Evolutionary conservation across 2,797 vertebrate genomes (phyloP), one percentile per base, ranked within the genome.

Genomic region (Manis crassicaudata): DNA sequence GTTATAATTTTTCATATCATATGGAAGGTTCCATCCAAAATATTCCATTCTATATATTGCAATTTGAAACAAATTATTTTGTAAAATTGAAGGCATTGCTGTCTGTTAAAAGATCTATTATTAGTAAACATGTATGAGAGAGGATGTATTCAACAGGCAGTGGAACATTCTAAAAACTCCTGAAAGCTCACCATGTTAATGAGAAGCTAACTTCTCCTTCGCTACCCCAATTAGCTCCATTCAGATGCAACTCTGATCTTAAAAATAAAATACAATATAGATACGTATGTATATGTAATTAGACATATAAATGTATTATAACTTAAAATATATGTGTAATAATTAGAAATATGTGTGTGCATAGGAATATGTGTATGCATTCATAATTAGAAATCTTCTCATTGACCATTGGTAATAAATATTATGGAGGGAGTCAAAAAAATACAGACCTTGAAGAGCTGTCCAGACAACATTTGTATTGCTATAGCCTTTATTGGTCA

Each of bases 51-150:
- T 10, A 21, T 63, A 9, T 37, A 29, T 23, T 89, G 18, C 40
- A 32, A 40, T 73, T 70, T 65, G 37, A 92, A 94, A 63, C 21
- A 77, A 95, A 91, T 88, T 35, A 54, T 88, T n/a, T 90, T 43
- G 2, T 52, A 46, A 87, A 56, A 81, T 46, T 35, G 35, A 95
- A 91, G 75, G 11, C 43, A n/a, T 90, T 62, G 1, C 76, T 93
- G 5, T 43, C 6, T 91, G 29, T 20, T 93, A 75, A 70, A 86
- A 77, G 11, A 20, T 58, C 29, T 52, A 6, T 43, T 46, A n/a
- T 52, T 13, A 82, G 10, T 62, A 82, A 96, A 67, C n/a, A 67
- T 21, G 3, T 46, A 50, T 7, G 16, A 12, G 23, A 85, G 40
- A 29, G 7, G 17, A 27, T 37, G 5, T 70, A 35, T 77, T 77